Conservation (phyloP, 2,113 vertebrate genomes). For the Atractosteus spatula region DNA sequence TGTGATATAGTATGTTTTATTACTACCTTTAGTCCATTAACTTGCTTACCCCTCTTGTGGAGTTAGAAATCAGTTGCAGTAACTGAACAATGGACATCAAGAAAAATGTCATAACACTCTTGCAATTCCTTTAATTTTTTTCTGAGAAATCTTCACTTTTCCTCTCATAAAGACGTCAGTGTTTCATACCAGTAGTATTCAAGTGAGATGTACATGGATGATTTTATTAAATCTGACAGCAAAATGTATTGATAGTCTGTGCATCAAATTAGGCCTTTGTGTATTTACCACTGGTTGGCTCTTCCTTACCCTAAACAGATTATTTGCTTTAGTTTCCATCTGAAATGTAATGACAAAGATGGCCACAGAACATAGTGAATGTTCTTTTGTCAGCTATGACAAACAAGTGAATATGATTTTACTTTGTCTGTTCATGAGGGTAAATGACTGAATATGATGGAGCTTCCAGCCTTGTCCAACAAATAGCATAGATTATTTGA, state of each 20-base stretch:
- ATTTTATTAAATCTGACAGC: slow-evolving; percentile 25
- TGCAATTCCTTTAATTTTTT: too few relatives aligned
- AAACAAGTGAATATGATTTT: slow-evolving; percentile 16
- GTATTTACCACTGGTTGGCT: slow-evolving; percentile 23
- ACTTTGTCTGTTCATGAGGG: slow-evolving; percentile 26
- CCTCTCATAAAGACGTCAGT: not conserved
- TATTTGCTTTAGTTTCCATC: too few relatives aligned
- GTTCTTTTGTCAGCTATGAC: slow-evolving; percentile 13
- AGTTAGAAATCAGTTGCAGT: too few relatives aligned
- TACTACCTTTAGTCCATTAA: not conserved
- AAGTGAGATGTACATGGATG: slow-evolving; percentile 22
- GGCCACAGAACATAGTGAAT: slow-evolving; percentile 10
- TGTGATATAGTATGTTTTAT: too few relatives aligned
- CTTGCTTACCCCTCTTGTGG: not conserved
- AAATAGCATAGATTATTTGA: slow-evolving; percentile 27
- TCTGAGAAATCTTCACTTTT: slow-evolving; percentile 19
- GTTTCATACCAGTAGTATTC: slow-evolving; percentile 19
- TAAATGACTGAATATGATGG: slow-evolving; percentile 30
- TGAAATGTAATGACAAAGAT: not conserved
- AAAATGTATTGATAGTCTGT: slow-evolving; percentile 19
- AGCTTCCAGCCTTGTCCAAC: slow-evolving; percentile 22
- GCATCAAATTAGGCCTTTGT: slow-evolving; percentile 15
- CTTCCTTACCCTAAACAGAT: slow-evolving; percentile 1
- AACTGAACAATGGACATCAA: slow-evolving; percentile 12
- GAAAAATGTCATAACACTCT: too few relatives aligned